Evolutionary conservation across 1,140 invertebrate species (phyloP), one percentile per base, ranked within the genome.

Genomic region (Belonocnema kinseyi): DNA sequence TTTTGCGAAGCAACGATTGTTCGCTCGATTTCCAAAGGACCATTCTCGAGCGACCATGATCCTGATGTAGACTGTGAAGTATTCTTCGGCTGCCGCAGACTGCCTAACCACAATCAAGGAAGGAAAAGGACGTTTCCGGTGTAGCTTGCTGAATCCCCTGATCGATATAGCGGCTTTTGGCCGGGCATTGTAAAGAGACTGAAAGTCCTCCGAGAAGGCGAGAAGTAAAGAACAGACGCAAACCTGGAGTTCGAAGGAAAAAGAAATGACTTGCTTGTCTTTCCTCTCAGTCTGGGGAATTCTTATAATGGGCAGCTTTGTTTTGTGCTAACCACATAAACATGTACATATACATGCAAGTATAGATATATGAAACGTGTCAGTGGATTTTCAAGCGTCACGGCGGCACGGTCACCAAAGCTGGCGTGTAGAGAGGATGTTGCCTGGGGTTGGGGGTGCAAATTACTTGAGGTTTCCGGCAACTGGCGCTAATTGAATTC

Each of bases 381-480:
- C 14, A 66, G 61, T 66, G 11, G 61, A 66, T 66, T 46, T 66
- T 66, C 26, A 66, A 66, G 61, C 26, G 26, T 66, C 58, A 74
- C 73, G 51, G 50, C 72, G 54, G 70, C 58, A 78, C 79, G 78
- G 78, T 83, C 79, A 77, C 74, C 77, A 76, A 83, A 79, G 79
- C 77, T 74, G 73, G 21, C 77, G 77, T 79, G 77, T 79, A 76
- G 76, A 83, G 61, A 66, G 61, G 61, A 66, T 40, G 14, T 16
- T 66, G 19, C 73, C 80, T 78, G 81, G 75, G 76, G 78, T 79
- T 73, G 50, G 82, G 81, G 79, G 83, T 84, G 87, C 87, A 88
- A 90, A 90, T 90, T 89, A 87, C 89, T 88, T 89, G 88, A 89
- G 89, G 87, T 90, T 90, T 89, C 88, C 87, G 87, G 85, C 85